These are phyloP conservation scores for Sialia sialis DNA, from an alignment of 2,113 vertebrate genomes.

Conservation along the genomic window DNA sequence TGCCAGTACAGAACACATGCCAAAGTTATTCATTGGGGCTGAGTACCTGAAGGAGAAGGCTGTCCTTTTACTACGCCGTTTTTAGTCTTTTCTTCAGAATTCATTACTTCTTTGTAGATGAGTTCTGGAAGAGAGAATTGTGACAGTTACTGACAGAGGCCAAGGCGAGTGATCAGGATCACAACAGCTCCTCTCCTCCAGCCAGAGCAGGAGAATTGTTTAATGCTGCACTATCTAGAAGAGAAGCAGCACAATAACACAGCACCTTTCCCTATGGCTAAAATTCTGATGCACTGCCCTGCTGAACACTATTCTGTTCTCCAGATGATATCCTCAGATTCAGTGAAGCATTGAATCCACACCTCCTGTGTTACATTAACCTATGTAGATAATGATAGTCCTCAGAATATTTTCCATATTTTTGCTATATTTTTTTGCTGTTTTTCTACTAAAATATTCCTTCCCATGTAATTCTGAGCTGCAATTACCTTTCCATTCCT, in stretches of 20 bases:
- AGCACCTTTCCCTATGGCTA: background rate
- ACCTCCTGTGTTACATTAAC: background rate
- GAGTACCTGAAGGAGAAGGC: slow-evolving; percentile 99
- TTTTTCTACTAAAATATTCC: background rate
- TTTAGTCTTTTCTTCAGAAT: slow-evolving; percentile 99
- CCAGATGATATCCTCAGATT: background rate
- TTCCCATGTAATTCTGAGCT: background rate
- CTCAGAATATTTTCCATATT: background rate
- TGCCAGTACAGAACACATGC: background rate
- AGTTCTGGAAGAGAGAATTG: slow-evolving; percentile 80
- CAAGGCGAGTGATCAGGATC: background rate
- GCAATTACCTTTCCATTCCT: slow-evolving; percentile 96
- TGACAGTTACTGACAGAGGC: background rate
- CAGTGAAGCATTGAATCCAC: background rate
- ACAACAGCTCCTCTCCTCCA: too few relatives aligned
- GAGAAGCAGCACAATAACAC: background rate
- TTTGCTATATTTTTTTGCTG: background rate
- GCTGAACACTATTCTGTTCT: background rate
- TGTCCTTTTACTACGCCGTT: slow-evolving; percentile 99
- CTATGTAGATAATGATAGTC: background rate
- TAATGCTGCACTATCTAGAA: background rate
- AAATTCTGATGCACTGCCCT: background rate
- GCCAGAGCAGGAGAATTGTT: background rate
- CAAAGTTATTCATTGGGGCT: slow-evolving; percentile 65
- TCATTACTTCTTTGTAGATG: slow-evolving; percentile 99